These are phyloP conservation scores for Chloroceryle amazona DNA, from an alignment of 2,797 vertebrate genomes.

Conservation along the genomic window DNA sequence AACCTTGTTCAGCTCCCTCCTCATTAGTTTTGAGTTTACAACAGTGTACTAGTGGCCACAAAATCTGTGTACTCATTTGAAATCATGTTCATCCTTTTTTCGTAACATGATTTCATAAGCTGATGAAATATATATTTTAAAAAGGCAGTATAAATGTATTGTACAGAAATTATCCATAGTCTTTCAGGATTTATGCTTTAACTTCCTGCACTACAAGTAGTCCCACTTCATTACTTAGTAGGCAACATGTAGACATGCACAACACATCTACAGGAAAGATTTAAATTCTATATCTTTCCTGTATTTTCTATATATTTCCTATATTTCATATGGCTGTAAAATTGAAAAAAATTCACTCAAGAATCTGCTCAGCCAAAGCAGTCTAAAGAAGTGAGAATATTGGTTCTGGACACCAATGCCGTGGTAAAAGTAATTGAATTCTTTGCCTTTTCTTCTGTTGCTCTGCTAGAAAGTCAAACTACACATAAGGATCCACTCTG, in stretches of 20 bases:
- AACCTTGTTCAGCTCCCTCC: background rate
- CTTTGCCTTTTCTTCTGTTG: background rate
- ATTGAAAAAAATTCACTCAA: background rate
- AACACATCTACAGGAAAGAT: background rate
- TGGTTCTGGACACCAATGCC: background rate
- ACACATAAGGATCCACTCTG: background rate
- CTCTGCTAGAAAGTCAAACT: background rate
- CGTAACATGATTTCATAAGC: background rate
- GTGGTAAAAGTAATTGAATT: background rate
- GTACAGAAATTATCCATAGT: background rate
- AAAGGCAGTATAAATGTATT: background rate
- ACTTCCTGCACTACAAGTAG: background rate
- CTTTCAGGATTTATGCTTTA: background rate
- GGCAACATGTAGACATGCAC: background rate
- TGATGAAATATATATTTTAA: background rate
- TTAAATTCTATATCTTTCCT: background rate
- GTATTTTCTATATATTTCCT: background rate
- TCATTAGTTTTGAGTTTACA: background rate
- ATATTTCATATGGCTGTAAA: background rate
- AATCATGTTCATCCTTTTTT: background rate
- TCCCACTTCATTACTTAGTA: background rate
- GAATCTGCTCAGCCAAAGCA: background rate
- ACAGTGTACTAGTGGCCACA: background rate
- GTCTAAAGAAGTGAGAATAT: background rate
- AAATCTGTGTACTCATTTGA: background rate